These are phyloP conservation scores for Cyrtonyx montezumae DNA, from an alignment of 2,113 vertebrate species.

Conservation along the genomic window DNA sequence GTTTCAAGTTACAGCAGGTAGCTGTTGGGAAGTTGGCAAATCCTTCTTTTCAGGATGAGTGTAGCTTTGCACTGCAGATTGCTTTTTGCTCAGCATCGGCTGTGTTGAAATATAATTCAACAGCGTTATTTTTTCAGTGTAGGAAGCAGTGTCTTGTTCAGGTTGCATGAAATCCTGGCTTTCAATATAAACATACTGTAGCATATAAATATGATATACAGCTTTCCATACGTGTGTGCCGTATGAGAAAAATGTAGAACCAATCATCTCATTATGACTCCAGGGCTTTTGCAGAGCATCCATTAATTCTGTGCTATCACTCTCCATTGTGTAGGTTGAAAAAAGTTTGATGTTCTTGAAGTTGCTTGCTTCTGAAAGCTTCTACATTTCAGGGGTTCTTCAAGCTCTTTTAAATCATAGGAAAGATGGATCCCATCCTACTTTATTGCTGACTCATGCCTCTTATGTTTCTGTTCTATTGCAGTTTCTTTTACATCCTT, in stretches of 20 bases:
- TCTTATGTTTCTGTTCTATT: neutral
- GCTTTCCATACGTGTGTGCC: neutral
- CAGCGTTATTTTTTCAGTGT: neutral
- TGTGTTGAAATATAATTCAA: neutral
- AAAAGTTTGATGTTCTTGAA: neutral
- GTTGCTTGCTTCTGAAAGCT: conserved; percentile 9
- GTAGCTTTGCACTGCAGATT: neutral
- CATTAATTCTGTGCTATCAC: neutral
- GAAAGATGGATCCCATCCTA: conserved; percentile 1
- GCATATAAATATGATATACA: neutral
- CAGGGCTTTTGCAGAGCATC: neutral
- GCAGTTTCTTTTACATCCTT: neutral
- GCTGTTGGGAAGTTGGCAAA: neutral
- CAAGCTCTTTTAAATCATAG: neutral
- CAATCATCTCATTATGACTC: neutral
- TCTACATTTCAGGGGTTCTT: neutral
- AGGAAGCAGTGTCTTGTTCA: neutral
- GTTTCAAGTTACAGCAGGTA: neutral
- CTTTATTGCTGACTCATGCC: conserved; percentile 11
- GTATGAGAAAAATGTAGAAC: neutral
- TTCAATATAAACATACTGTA: neutral
- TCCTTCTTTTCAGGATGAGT: neutral
- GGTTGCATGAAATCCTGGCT: neutral
- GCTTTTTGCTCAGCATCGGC: neutral
- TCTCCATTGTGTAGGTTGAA: neutral